Conservation (phyloP, 2,113 vertebrate species). For the Gavialis gangeticus region DNA sequence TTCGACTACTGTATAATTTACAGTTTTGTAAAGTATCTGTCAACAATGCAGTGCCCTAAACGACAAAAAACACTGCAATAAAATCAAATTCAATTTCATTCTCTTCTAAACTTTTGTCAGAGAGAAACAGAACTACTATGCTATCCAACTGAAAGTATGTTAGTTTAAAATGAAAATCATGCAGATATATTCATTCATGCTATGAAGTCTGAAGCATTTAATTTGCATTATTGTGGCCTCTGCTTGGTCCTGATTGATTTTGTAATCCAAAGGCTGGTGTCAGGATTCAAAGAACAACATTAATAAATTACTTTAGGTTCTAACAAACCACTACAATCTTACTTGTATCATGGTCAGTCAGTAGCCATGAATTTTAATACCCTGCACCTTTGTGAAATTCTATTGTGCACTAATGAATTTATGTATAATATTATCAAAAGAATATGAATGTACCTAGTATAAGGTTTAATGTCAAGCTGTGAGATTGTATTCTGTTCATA, state of each 20-base stretch:
- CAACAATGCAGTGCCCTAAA: not conserved
- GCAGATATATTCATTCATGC: not conserved
- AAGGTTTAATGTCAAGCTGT: not conserved
- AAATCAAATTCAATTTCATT: not conserved
- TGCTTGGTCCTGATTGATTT: not conserved
- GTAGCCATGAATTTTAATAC: not conserved
- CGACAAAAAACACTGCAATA: not conserved
- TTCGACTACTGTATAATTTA: rapidly evolving
- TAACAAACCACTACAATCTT: not conserved
- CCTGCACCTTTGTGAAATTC: not conserved
- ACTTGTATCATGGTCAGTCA: not conserved
- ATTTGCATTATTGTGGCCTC: not conserved
- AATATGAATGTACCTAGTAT: not conserved
- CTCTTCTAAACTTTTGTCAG: not conserved
- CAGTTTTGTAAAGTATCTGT: not conserved
- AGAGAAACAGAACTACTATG: not conserved
- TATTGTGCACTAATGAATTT: not conserved
- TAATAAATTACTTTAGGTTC: not conserved
- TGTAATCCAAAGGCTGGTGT: not conserved
- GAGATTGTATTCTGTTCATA: not conserved
- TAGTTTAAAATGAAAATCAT: not conserved
- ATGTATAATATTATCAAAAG: not conserved
- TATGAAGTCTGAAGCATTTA: not conserved
- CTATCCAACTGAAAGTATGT: not conserved
- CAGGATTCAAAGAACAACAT: not conserved